Conservation (phyloP, 2,113 vertebrate species). For the Lampris megalopsis region DNA sequence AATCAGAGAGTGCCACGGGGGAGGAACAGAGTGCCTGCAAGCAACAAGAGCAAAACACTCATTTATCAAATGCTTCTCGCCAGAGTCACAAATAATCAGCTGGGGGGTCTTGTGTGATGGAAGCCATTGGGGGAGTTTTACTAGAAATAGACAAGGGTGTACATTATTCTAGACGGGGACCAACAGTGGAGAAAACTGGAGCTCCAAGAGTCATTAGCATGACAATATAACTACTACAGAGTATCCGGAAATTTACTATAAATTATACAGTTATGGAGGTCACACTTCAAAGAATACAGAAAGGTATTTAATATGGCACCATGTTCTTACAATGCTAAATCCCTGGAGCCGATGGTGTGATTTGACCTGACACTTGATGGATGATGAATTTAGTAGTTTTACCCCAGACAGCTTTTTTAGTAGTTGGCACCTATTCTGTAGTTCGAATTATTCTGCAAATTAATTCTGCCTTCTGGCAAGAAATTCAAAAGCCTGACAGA, state of each 20-base stretch:
- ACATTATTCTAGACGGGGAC: slow-evolving; percentile 4
- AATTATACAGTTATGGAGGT: slow-evolving; percentile 35
- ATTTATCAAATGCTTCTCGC: no score
- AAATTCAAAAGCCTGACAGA: no score
- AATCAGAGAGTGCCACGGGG: no score
- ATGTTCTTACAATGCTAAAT: slow-evolving; percentile 14
- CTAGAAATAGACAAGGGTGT: slow-evolving; percentile 14
- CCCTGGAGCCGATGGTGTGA: background rate
- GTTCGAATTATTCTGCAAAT: no score
- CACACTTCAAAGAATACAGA: slow-evolving; percentile 16
- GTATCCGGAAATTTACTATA: slow-evolving; percentile 35
- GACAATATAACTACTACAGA: slow-evolving; percentile 12
- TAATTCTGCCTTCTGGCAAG: no score
- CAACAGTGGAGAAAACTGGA: slow-evolving; percentile 21
- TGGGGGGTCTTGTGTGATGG: background rate
- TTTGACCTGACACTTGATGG: no score
- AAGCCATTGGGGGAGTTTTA: slow-evolving; percentile 3
- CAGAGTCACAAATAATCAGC: no score
- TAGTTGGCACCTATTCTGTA: no score
- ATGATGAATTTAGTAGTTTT: no score
- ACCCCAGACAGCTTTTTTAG: no score
- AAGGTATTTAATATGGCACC: slow-evolving; percentile 12
- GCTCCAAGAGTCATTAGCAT: slow-evolving; percentile 60
- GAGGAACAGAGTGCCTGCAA: no score
- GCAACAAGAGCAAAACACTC: no score